Percentiles rank a stretch among this genome's conserved stretches.
Conservation (phyloP, 2,113 vertebrate genomes). For the Heterocephalus glaber region DNA sequence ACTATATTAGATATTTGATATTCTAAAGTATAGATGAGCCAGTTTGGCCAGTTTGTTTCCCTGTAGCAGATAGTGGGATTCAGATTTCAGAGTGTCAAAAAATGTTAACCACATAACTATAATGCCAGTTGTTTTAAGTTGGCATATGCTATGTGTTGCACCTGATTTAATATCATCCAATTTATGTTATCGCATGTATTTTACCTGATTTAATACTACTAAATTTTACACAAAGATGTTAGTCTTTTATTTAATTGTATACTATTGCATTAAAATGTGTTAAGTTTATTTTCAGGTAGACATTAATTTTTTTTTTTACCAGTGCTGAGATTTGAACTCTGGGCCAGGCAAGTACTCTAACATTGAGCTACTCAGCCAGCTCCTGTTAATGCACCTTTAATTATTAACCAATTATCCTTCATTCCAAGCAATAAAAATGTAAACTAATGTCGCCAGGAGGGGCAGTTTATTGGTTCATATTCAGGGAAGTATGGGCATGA, state of each 20-base stretch:
- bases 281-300: slow-evolving; percentile 44
- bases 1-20: slow-evolving; percentile 65
- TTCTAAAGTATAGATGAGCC: slow-evolving; percentile 72
- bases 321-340: not conserved
- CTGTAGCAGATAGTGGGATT: slow-evolving; percentile 64
- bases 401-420: not conserved
- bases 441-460: not conserved
- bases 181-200: not conserved
- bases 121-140: slow-evolving; percentile 29
- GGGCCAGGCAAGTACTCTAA: not conserved
- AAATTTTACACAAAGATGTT: slow-evolving; percentile 21
- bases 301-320: not conserved
- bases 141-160: not conserved
- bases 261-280: not conserved
- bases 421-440: slow-evolving; percentile 8
- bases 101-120: slow-evolving; percentile 44
- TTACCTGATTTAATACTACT: slow-evolving; percentile 25
- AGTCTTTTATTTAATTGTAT: slow-evolving; percentile 45
- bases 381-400: not conserved
- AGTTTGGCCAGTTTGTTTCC: slow-evolving; percentile 74
- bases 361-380: not conserved
- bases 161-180: not conserved
- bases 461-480: not conserved
- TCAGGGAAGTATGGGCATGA: not conserved
- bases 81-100: not conserved